Evolutionary conservation across 2,113 vertebrate species (phyloP).

Genomic region (Megaceryle maxima): DNA sequence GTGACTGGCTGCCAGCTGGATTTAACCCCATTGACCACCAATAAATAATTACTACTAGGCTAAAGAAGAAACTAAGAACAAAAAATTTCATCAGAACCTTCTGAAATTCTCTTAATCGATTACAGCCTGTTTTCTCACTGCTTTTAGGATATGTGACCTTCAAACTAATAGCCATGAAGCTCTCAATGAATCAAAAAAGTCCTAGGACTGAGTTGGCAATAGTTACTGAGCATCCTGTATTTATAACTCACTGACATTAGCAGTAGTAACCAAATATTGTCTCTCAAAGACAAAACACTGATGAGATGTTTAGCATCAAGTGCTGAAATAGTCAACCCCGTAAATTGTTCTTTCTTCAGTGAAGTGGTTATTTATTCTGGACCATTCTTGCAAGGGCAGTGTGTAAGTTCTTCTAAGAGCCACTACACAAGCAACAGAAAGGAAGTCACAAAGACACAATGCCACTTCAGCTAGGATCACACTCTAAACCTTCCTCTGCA

Average conservation of each 20-base stretch:
- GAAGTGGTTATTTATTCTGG: background rate
- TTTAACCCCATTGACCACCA: too few species aligned
- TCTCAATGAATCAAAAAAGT: background rate
- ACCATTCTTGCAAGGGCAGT: background rate
- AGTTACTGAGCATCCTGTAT: background rate
- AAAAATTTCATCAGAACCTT: background rate
- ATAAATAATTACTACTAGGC: background rate
- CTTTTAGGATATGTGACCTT: background rate
- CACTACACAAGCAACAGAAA: background rate
- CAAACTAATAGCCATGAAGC: background rate
- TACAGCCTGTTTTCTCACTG: background rate
- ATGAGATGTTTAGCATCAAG: background rate
- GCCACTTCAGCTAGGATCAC: background rate
- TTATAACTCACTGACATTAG: background rate
- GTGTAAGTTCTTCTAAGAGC: background rate
- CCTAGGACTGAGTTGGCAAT: background rate
- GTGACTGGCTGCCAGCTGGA: too few species aligned
- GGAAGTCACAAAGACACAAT: background rate
- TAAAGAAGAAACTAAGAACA: background rate
- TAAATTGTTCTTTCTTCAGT: background rate
- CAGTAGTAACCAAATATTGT: background rate
- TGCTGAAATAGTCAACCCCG: background rate
- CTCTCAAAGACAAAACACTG: background rate
- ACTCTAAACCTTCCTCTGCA: rapidly evolving
- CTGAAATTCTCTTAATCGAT: background rate